Base-by-base conservation (phyloP, 1,140 invertebrate species). In the Penaeus japonicus region DNA sequence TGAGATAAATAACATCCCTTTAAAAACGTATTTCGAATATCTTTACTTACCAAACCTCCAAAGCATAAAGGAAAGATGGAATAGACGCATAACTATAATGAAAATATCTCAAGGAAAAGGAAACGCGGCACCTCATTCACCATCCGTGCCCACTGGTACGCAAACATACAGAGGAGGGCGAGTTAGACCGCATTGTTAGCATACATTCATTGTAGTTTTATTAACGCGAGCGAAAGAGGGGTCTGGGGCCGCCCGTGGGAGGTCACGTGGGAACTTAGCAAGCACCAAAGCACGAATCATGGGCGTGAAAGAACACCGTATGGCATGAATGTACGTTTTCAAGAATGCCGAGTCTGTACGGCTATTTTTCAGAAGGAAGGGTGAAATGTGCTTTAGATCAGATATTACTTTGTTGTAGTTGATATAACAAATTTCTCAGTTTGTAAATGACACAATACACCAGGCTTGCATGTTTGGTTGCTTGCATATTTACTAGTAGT, bases 141-240 rank as follows among this genome's bases (percentile, higher is more conserved):
- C 65, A 73, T n/a, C 65, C 65, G 65, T 32, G 65, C 65, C 65
- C 32, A 73, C 65, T 73, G 65, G 65, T 73, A 73, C 32, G 24
- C 65, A 73, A 73, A 73, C 32, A 73, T 32, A n/a, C 24, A 17
- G 65, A 24, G 24, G 65, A 73, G 65, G 65, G 65, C 17, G 24
- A 73, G 65, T 39, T 39, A 22, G 65, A 73, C 65, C 65, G 32
- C 65, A 73, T 73, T 73, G 65, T 73, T 73, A 32, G 65, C 65
- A 24, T 73, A 73, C 65, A 32, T 73, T 73, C 65, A 73, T 73
- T 73, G 65, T 73, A 73, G 65, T 73, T 73, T 73, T 73, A 73
- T 73, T 73, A 73, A 73, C 65, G 65, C 17, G 4, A 24, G 65
- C 17, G 20, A 24, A 73, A n/a, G 32, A n/a, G 20, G 65, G 20